Base-by-base conservation (phyloP, 1,140 invertebrate species). In the Arion vulgaris region DNA sequence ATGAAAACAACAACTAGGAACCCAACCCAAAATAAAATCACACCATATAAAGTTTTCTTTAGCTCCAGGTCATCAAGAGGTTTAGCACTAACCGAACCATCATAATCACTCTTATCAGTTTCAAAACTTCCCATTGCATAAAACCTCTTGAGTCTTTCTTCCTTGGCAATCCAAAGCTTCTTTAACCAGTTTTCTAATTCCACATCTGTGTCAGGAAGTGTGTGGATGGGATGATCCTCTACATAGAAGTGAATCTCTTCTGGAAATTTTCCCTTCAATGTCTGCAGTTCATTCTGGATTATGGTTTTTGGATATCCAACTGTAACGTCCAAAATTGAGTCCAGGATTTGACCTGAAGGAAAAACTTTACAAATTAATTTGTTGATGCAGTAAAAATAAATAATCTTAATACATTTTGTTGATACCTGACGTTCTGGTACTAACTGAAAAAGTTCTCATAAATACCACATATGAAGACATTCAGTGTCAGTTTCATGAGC, bases 161-260 rank as follows among this genome's bases (percentile, higher is more conserved):
- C 90, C 82, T 91, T 91, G 62, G 87, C 81, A 15, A 26, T 76
- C 90, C 90, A 91, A 4, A 73, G 73, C 15, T 87, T 76, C 53
- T 85, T 80, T 57, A 87, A 88, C 90, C 89, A 91, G 19, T 62
- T 49, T 17, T 80, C 80, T 0, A 91, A 81, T n/a, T 85, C 87
- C 17, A 88, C 84, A 15, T 86, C 81, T 1, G 86, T 49, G 1
- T 62, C 74, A 26, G 89, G 85, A 49, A 87, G 36, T 36, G 80
- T 68, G 26, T 57, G 51, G 41, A 85, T 80, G 1, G 85, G 83
- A 77, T 86, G 81, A 41, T 83, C 83, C 38, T 87, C 71, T 0
- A 89, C 83, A 74, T 87, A 85, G 76, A 91, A 90, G 82, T 90
- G 89, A 69, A 91, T 88, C 76, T 91, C 89, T 73, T 85, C 66